These are phyloP conservation scores for Erannis defoliaria DNA, from an alignment of 2,888 invertebrate species.

Conservation along the genomic window DNA sequence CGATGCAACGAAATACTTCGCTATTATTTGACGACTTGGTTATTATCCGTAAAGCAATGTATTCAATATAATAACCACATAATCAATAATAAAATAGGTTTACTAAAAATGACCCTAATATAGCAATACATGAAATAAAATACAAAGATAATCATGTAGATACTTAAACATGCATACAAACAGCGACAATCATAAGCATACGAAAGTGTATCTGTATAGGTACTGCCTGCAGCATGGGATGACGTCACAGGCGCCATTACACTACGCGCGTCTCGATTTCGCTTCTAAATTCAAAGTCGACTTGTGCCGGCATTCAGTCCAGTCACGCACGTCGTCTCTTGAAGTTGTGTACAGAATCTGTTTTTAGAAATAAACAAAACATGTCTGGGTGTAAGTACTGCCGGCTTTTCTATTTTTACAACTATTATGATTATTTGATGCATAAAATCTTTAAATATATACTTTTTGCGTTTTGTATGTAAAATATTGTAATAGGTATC, in stretches of 20 bases:
- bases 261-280: slow-evolving; percentile 21
- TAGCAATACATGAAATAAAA: too few relatives aligned
- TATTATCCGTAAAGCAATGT: too few relatives aligned
- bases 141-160: too few relatives aligned
- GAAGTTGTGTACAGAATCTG: slow-evolving; percentile 7
- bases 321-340: slow-evolving; percentile 2
- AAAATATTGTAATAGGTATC: background rate
- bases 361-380: slow-evolving; percentile 35
- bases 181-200: too few relatives aligned
- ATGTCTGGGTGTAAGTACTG: slow-evolving; percentile 74
- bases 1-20: too few relatives aligned
- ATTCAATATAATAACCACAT: too few relatives aligned
- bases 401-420: slow-evolving; percentile 26
- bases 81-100: too few relatives aligned
- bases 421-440: background rate
- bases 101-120: too few relatives aligned
- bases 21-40: too few relatives aligned
- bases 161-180: too few relatives aligned
- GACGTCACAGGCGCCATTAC: slow-evolving; percentile 30
- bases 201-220: too few relatives aligned
- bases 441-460: background rate
- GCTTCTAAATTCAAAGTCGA: slow-evolving; percentile 17
- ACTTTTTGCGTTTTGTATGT: background rate
- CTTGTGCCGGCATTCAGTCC: slow-evolving; percentile 21
- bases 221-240: slow-evolving; percentile 7